Evolutionary conservation across 2,888 invertebrate species (phyloP), one percentile per base, ranked within the genome.

Genomic region (Cephus sareptanus): DNA sequence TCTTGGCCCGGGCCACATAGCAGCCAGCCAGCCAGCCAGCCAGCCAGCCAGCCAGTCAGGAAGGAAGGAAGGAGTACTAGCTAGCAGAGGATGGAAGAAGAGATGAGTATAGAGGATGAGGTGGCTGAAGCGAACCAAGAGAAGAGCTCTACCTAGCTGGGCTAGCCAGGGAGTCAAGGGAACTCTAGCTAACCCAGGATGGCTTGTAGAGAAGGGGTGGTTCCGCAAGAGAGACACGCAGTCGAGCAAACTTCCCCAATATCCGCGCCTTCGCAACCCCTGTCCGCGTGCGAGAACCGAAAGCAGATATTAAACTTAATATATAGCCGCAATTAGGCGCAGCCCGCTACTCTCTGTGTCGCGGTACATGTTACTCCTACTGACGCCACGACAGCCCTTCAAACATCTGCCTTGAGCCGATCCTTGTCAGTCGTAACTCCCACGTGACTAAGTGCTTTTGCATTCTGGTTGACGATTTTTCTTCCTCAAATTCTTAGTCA

Each of bases 301-400:
- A 86, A 85, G 84, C 85, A 86, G 87, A 85, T 89, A 90, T 90
- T 88, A 90, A 91, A 90, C 88, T 89, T 89, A 88, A 90, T 90
- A 89, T 90, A 90, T 87, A 87, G 87, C 87, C 82, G 89, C 89
- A 90, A 90, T 91, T 89, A 91, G 89, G 83, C 85, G 85, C 90
- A 88, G 89, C 86, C 87, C 84, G 73, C 78, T 73, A 75, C 78
- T 76, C 79, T 79, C 79, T 69, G 23, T 56, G 76, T 35, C 35
- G 37, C 76, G 71, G 33, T 74, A 74, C 79, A 76, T 74, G 74
- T 40, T 71, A 56, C 56, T 56, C 23, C 56, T 56, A 56, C 56
- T 3, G 23, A 23, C 23, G 56, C 33, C 77, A 77, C 74, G 74
- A 74, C 77, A 78, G 80, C 77, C 68, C 75, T 74, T 30, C 74